phyloP scores from a whole-genome alignment of 2,797 vertebrate genomes.

The Anguilla obscura region DNA sequence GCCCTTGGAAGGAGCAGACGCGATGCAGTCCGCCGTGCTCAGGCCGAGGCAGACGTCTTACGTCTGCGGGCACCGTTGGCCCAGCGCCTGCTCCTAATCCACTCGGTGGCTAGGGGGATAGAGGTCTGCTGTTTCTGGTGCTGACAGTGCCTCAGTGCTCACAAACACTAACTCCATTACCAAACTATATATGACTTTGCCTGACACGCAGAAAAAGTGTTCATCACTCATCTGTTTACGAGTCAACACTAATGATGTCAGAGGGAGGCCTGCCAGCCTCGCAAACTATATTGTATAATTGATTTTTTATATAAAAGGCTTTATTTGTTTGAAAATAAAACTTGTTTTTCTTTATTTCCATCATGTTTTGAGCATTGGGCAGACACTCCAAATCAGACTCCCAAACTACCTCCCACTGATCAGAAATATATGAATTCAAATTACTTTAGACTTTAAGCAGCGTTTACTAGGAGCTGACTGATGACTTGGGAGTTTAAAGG shows the following conservation, averaged over 20 bases:
- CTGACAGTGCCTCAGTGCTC: slow-evolving; percentile 52
- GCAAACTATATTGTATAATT: slow-evolving; percentile 52
- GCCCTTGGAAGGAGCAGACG: slow-evolving; percentile 42
- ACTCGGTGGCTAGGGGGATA: slow-evolving; percentile 46
- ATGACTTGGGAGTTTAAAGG: neutral
- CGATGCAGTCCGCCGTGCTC: slow-evolving; percentile 32
- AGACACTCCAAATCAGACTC: slow-evolving; percentile 30
- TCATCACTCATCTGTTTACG: slow-evolving; percentile 60
- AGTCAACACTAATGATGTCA: slow-evolving; percentile 61
- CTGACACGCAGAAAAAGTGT: slow-evolving; percentile 47
- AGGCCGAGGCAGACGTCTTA: slow-evolving; percentile 44
- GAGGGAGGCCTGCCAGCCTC: slow-evolving; percentile 48
- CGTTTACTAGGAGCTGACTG: slow-evolving; percentile 17
- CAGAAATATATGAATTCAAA: neutral
- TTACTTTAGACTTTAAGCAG: slow-evolving; percentile 18
- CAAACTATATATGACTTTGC: slow-evolving; percentile 47
- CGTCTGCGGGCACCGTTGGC: slow-evolving; percentile 44
- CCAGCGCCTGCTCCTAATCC: slow-evolving; percentile 45
- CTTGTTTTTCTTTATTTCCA: neutral
- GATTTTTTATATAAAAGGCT: slow-evolving; percentile 72
- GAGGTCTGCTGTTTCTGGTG: slow-evolving; percentile 57
- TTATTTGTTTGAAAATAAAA: slow-evolving; percentile 67
- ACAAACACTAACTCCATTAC: slow-evolving; percentile 59
- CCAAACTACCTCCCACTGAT: slow-evolving; percentile 35
- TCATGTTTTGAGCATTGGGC: slow-evolving; percentile 31